phyloP scores from a whole-genome alignment of 2,113 vertebrate species.

The Lathamus discolor region DNA sequence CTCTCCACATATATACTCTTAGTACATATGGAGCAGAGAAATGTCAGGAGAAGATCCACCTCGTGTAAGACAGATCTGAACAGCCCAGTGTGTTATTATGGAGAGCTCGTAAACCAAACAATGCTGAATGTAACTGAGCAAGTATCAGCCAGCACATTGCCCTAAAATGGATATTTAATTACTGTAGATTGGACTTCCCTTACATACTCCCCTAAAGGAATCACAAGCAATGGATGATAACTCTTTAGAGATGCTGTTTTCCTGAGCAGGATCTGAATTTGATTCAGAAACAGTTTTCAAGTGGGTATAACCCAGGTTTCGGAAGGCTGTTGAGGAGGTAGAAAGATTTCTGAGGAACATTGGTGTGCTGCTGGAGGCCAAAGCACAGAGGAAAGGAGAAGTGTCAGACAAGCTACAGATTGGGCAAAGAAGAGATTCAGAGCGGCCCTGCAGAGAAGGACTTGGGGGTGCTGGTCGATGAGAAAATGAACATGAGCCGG shows the following conservation, averaged over 20 bases:
- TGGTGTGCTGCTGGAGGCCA: neutral
- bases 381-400: neutral
- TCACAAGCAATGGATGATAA: fast-evolving
- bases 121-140: neutral
- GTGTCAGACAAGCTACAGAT: neutral
- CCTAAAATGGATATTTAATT: neutral
- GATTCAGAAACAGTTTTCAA: neutral
- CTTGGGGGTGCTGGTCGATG: too few relatives aligned
- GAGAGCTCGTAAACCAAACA: neutral
- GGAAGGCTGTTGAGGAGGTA: neutral
- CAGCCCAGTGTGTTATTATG: neutral
- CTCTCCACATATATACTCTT: too few relatives aligned
- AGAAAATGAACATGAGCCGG: too few relatives aligned
- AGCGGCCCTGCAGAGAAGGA: too few relatives aligned
- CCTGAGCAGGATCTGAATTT: neutral
- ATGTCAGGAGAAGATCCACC: neutral
- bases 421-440: too few relatives aligned
- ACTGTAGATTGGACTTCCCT: neutral
- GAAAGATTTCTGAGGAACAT: neutral
- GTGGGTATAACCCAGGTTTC: neutral
- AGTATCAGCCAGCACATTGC: neutral
- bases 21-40: neutral
- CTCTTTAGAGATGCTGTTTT: neutral
- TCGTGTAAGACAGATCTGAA: neutral
- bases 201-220: neutral